Conservation (phyloP, 2,797 vertebrate species). For the Morelia viridis region DNA sequence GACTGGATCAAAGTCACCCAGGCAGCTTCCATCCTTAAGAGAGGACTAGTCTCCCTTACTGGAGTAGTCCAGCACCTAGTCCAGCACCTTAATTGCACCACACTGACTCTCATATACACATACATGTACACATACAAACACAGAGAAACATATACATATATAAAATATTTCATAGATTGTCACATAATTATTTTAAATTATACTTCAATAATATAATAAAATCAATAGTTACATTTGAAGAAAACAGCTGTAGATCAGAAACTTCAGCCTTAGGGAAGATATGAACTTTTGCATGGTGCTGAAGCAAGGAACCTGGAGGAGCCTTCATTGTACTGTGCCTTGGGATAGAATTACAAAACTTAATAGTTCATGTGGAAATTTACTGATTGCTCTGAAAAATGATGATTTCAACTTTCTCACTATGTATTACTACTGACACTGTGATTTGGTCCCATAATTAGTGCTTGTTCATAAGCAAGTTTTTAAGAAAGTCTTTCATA, state of each 20-base stretch:
- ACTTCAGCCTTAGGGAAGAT: constrained; percentile 34
- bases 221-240: constrained; percentile 10
- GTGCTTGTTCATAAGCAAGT: constrained; percentile 25
- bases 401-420: constrained; percentile 28
- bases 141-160: not conserved
- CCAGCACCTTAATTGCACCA: not conserved
- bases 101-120: not conserved
- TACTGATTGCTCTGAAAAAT: constrained; percentile 47
- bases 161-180: constrained; percentile 28
- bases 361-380: constrained; percentile 48
- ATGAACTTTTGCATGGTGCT: constrained; percentile 22
- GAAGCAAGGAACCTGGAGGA: not conserved
- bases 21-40: too few species aligned
- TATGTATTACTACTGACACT: constrained; percentile 23
- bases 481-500: constrained; percentile 21
- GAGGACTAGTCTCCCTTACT: not conserved
- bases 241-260: constrained; percentile 4
- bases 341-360: constrained; percentile 34
- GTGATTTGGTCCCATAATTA: constrained; percentile 37
- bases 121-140: not conserved
- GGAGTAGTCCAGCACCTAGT: too few species aligned
- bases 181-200: not conserved
- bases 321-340: constrained; percentile 31
- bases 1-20: too few species aligned
- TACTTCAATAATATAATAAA: constrained; percentile 24